phyloP scores from a whole-genome alignment of 2,113 vertebrate species.

The Neolamprologus fasciatus region DNA sequence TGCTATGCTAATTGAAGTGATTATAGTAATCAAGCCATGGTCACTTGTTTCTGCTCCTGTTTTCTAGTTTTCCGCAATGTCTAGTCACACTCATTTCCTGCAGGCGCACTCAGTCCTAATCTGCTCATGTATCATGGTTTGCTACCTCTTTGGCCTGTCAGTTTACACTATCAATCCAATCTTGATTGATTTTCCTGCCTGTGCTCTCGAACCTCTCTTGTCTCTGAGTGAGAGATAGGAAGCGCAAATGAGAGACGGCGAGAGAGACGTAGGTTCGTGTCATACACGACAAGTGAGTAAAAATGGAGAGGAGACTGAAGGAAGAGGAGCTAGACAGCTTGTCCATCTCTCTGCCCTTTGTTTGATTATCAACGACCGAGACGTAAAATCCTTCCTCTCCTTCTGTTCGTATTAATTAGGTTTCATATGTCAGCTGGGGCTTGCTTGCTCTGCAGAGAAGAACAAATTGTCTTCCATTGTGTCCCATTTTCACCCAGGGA shows the following conservation, averaged over 20 bases:
- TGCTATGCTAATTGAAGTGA: not conserved
- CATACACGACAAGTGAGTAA: not conserved
- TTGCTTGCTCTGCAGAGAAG: conserved; percentile 9
- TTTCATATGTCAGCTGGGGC: not conserved
- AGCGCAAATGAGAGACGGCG: not conserved
- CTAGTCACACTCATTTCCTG: not conserved
- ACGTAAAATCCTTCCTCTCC: not conserved
- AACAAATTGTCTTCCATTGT: conserved; percentile 49
- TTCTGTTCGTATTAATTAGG: conserved; percentile 28
- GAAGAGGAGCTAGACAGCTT: not conserved
- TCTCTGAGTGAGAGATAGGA: conserved; percentile 23
- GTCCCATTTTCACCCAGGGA: conserved; percentile 21
- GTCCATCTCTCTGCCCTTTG: not conserved
- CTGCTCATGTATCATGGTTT: conserved; percentile 37
- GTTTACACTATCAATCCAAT: conserved; percentile 52
- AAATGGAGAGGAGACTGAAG: not conserved
- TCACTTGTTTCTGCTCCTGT: not conserved
- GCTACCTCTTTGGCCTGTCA: conserved; percentile 44
- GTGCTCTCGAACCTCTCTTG: conserved; percentile 22
- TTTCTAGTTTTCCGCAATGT: not conserved
- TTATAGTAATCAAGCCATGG: not conserved
- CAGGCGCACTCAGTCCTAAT: conserved; percentile 21
- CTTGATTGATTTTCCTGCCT: conserved; percentile 53
- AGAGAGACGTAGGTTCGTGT: not conserved
- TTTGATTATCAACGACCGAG: not conserved